Evolutionary conservation across 2,888 invertebrate genomes (phyloP), one percentile per base, ranked within the genome.

Genomic region (Argyra leucocephala): DNA sequence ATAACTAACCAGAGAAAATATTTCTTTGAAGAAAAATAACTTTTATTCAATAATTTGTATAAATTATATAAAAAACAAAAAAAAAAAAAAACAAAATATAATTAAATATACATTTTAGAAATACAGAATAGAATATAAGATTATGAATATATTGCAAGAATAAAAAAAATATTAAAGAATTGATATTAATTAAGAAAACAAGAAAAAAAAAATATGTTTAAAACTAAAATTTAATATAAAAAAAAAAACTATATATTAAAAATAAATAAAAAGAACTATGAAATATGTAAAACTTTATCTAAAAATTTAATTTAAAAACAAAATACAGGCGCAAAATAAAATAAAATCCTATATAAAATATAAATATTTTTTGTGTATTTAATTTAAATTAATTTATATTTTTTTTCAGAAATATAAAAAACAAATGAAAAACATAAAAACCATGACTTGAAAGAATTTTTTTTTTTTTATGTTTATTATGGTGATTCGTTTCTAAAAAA

Each of bases 311-410:
- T 48, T 48, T 48, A 48, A 48, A 48, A 37, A 5, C 5, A 15
- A 48, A 48, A 48, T 48, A 48, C 48, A 48, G 48, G 48, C 48
- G 48, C 48, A 48, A 48, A 48, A 48, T 48, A 48, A 48, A 48
- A 48, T 48, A 48, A 48, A 48, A 48, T 48, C 48, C 48, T 48
- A 48, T 48, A 48, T 15, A 48, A 48, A 48, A 48, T 48, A 12
- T 48, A 48, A 48, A 12, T 2, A 18, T 18, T 48, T 18, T 48
- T 48, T 15, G 5, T 31, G 5, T 31, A 31, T 31, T 31, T 31
- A 7, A 31, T 31, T 31, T 7, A 31, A 31, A 7, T 31, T 31
- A 5, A 31, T 31, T 31, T n/a, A n/a, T n/a, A n/a, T n/a, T n/a
- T n/a, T n/a, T n/a, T n/a, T n/a, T n/a, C n/a, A n/a, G n/a, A n/a